Evolutionary conservation across 2,888 invertebrate genomes (phyloP).

Genomic region (Sicus ferrugineus): DNA sequence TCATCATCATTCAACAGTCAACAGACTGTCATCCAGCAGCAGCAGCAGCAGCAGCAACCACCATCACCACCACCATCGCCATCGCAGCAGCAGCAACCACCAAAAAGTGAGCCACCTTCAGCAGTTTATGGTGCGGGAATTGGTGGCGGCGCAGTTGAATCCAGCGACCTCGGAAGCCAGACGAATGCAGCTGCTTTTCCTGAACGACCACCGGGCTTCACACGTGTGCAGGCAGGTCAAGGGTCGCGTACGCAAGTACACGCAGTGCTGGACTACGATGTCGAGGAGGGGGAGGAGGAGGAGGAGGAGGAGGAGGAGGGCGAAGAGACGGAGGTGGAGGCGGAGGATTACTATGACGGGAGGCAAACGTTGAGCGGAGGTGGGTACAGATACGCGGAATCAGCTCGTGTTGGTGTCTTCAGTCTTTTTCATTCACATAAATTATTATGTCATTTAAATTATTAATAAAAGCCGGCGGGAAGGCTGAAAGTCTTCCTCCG

Average conservation of each 20-base stretch:
- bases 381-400: conserved; percentile 37
- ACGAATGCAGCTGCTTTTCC: conserved; percentile 61
- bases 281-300: conserved; percentile 62
- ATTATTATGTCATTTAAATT: too few species aligned
- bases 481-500: too few species aligned
- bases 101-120: conserved; percentile 41
- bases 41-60: conserved; percentile 39
- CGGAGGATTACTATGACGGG: conserved; percentile 61
- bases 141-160: conserved; percentile 35
- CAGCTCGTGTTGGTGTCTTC: neutral
- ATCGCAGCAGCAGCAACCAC: conserved; percentile 31
- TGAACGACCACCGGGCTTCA: conserved; percentile 71
- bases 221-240: conserved; percentile 70
- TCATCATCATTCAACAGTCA: conserved; percentile 47
- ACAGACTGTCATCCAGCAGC: conserved; percentile 38
- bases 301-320: conserved; percentile 63
- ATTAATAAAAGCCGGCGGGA: too few species aligned
- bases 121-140: conserved; percentile 45
- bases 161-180: too few species aligned
- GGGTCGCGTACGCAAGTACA: conserved; percentile 66
- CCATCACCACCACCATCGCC: conserved; percentile 35
- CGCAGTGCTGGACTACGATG: conserved; percentile 64
- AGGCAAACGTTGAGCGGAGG: conserved; percentile 47
- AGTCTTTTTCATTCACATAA: neutral
- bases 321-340: conserved; percentile 62